These are phyloP conservation scores for Ctenopoma multispine DNA, from an alignment of 2,797 vertebrate species.

Conservation along the genomic window DNA sequence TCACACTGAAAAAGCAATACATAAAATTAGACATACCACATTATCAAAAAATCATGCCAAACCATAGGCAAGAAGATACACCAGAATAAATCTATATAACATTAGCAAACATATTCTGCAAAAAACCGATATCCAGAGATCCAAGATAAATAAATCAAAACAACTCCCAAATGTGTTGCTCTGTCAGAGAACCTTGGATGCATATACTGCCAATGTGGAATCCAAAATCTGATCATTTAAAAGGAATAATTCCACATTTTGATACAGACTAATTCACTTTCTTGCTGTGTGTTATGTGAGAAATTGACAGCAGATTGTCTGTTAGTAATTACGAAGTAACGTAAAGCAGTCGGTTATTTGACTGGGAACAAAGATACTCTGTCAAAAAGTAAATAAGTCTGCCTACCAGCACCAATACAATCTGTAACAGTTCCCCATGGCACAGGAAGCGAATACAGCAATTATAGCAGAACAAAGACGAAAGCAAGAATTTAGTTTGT, in stretches of 20 bases:
- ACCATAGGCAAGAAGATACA: no score
- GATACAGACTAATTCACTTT: background rate
- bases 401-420: background rate
- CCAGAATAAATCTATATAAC: no score
- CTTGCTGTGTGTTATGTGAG: background rate
- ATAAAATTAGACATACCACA: no score
- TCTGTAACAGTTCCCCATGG: background rate
- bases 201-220: no score
- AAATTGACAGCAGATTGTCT: background rate
- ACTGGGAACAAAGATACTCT: no score
- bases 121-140: no score
- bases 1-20: no score
- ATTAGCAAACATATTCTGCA: no score
- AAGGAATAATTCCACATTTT: background rate
- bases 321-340: background rate
- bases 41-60: no score
- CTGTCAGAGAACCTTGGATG: no score
- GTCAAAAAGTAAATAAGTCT: background rate
- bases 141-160: no score
- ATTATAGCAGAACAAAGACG: background rate
- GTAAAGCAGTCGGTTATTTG: background rate
- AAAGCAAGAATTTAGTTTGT: background rate
- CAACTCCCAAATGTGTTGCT: no score
- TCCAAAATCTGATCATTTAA: background rate
- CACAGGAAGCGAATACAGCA: slow-evolving; percentile 6